phyloP scores from a whole-genome alignment of 2,797 vertebrate species.

The Coregonus suidteri region DNA sequence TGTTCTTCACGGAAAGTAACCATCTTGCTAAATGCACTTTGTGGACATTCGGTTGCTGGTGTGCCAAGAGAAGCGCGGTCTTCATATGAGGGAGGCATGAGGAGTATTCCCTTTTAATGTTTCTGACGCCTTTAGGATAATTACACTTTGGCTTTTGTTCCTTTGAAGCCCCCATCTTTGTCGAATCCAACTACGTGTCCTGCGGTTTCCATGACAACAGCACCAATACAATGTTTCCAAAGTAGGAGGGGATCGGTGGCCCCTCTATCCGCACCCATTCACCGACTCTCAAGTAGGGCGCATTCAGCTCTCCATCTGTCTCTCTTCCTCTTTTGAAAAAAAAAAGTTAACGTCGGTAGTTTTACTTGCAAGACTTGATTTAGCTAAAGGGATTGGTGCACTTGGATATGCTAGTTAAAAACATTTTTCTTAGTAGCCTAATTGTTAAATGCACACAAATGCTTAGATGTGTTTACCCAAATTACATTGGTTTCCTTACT shows the following conservation, averaged over 20 bases:
- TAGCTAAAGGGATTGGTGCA: no score
- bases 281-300: background rate
- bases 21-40: conserved; percentile 29
- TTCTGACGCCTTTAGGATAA: conserved; percentile 19
- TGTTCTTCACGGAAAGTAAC: conserved; percentile 12
- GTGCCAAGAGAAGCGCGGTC: background rate
- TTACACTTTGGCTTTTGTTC: conserved; percentile 49
- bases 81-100: background rate
- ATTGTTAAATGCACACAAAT: no score
- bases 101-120: conserved; percentile 22
- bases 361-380: no score
- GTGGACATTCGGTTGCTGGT: background rate
- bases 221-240: conserved; percentile 30
- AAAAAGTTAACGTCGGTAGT: no score
- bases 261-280: conserved; percentile 15
- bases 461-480: no score
- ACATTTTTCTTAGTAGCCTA: no score
- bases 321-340: no score
- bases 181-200: conserved; percentile 47
- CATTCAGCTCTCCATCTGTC: background rate
- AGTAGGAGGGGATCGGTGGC: conserved; percentile 19
- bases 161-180: conserved; percentile 31
- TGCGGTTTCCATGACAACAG: conserved; percentile 65
- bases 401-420: no score
- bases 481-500: no score